Base-by-base conservation (phyloP, 1,140 invertebrate species). In the Lepeophtheirus salmonis region DNA sequence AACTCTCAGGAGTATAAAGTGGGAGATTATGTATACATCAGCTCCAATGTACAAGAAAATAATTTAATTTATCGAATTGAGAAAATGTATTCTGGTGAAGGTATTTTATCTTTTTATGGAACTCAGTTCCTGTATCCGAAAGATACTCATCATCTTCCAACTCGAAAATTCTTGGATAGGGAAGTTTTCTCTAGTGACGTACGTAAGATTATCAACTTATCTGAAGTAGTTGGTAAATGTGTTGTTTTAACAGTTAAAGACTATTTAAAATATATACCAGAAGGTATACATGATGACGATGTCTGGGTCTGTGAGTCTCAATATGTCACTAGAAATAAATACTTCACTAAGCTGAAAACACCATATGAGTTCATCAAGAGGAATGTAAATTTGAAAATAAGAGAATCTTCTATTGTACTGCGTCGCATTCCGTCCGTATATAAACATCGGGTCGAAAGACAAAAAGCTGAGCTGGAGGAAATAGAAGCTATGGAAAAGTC, bases 301-400 rank as follows among this genome's bases (percentile, higher is more conserved):
- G 84, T 97, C 0, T 98, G 87, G 69, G 90, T 97, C 0, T 97
- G 94, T 70, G 94, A 98, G 73, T 92, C 88, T 14, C 78, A 90
- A 13, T 97, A 98, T 71, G 86, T 82, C 63, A 81, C 83, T 0
- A 83, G 81, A 67, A 78, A 79, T 18, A 78, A 88, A 64, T 79
- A 80, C 63, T 96, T 97, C 70, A 94, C 94, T 71, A 96, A 96
- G 71, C 89, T 95, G 74, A 68, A 64, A n/a, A 18, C 23, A 62
- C 67, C 30, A 10, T 41, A 10, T n/a, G 30, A 41, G 30, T n/a
- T 41, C 30, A 49, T 17, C 58, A 22, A 18, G 3, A 20, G 17
- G n/a, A 22, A 64, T 50, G n/a, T 65, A 2, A 78, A 77, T 61
- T 71, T 89, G 61, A 68, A 82, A 12, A 69, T 77, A 1, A 75